Conservation (phyloP, 1,140 invertebrate genomes). For the Sminthurides bifidus region DNA sequence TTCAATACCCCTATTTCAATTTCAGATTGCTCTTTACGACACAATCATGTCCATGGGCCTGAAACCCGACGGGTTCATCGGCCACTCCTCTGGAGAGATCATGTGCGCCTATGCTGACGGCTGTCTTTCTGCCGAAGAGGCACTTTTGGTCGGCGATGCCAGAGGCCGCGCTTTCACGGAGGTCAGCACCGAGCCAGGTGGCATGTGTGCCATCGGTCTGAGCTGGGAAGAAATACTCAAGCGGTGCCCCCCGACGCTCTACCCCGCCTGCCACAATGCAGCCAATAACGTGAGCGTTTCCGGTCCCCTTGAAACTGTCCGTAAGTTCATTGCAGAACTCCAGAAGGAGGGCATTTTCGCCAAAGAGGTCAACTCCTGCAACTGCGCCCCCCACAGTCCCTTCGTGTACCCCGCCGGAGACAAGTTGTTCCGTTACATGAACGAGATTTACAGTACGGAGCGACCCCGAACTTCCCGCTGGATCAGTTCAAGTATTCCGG, state of each 20-base stretch:
- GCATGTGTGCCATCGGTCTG: slow-evolving; percentile 52
- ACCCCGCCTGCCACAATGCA: slow-evolving; percentile 18
- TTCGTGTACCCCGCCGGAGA: slow-evolving; percentile 45
- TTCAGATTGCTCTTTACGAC: slow-evolving; percentile 66
- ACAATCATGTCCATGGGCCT: slow-evolving; percentile 63
- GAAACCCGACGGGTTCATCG: slow-evolving; percentile 81
- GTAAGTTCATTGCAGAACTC: slow-evolving; percentile 2
- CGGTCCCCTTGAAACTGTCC: slow-evolving; percentile 82
- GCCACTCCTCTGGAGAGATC: slow-evolving; percentile 89
- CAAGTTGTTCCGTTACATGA: slow-evolving; percentile 42
- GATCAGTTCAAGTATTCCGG: slow-evolving; percentile 84
- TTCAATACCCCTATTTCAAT: not conserved
- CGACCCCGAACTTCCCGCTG: slow-evolving; percentile 66
- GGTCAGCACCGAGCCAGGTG: slow-evolving; percentile 39
- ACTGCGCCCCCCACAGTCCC: slow-evolving; percentile 6
- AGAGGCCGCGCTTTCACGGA: slow-evolving; percentile 46
- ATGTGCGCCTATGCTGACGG: slow-evolving; percentile 96
- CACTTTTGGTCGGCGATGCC: slow-evolving; percentile 72
- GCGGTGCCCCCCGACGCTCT: slow-evolving; percentile 53
- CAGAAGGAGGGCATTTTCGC: slow-evolving; percentile 11
- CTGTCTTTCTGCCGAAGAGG: slow-evolving; percentile 81
- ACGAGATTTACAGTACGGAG: slow-evolving; percentile 41
- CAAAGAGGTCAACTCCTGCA: slow-evolving; percentile 4
- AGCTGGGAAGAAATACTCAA: slow-evolving; percentile 71
- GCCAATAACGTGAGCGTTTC: slow-evolving; percentile 37